Base-by-base conservation (phyloP, 1,140 invertebrate species). In the Lepidurus packardi region DNA sequence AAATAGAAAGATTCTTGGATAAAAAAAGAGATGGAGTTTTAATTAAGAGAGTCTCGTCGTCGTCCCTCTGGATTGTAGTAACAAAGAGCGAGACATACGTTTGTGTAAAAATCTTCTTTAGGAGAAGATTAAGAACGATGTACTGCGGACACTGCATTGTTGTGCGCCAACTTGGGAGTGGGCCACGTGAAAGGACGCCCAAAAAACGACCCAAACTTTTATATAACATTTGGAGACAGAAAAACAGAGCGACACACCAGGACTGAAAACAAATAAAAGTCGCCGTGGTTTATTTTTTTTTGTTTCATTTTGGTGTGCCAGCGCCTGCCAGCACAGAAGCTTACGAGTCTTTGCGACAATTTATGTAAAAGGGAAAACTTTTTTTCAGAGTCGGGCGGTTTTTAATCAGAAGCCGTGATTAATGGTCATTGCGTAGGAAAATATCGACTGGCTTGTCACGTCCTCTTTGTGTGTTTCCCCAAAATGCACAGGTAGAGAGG, bases 1-100 rank as follows among this genome's bases (percentile, higher is more conserved):
- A 16, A 47, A 47, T 10, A 16, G 1, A 21, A 65, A 21, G 53
- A 13, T 65, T 65, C 53, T 65, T 65, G 53, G 53, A 65, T 65
- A 65, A 65, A 65, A 65, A 65, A n/a, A 21, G 9, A 65, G 53
- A 65, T 65, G n/a, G 53, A 65, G 53, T 65, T 65, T 65, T 65
- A 65, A 65, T 65, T 65, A 65, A 65, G 53, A 65, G 53, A 65
- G 53, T 65, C 53, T 65, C 21, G 47, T 65, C 47, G n/a, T 65
- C 21, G 53, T 65, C 53, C 6, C 21, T 65, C 53, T 65, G 8
- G 16, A 21, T 65, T 65, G 53, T 16, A 65, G 53, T n/a, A 65
- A 65, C 53, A 65, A 16, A 34, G 34, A 65, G 21, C 53, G 53
- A 65, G 9, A 65, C 53, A 16, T 65, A 65, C 16, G 53, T 65